Percentiles rank a stretch among this genome's conserved stretches.
These are phyloP conservation scores for Eupithecia dodoneata DNA, from an alignment of 2,888 invertebrate genomes.

Conservation along the genomic window DNA sequence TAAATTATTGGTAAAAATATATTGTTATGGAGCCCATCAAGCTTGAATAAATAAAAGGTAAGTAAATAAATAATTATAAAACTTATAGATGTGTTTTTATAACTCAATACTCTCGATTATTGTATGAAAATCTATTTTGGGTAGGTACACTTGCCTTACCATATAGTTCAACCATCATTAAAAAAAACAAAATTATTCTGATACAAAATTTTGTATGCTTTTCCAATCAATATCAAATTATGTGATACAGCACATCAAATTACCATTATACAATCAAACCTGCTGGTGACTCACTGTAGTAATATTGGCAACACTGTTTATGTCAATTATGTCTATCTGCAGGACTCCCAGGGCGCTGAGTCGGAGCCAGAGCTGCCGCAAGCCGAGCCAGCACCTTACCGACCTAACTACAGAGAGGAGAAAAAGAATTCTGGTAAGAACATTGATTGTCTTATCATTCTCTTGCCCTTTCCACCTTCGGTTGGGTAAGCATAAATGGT, in stretches of 20 bases:
- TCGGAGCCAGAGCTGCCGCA: conserved; percentile 79
- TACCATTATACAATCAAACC: neutral
- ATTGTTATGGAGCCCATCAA: neutral
- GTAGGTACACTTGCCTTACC: neutral
- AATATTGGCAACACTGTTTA: neutral
- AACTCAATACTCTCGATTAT: neutral
- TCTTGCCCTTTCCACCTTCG: neutral
- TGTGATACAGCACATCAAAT: neutral
- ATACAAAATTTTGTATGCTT: neutral
- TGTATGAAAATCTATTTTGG: neutral
- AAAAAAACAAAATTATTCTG: neutral
- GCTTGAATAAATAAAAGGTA: neutral
- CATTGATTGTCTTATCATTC: neutral
- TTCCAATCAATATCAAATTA: neutral
- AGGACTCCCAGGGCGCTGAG: conserved; percentile 76
- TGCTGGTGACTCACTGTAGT: neutral
- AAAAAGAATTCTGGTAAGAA: conserved; percentile 55
- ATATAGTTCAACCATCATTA: neutral
- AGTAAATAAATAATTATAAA: neutral
- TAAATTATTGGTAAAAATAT: neutral
- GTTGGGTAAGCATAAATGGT: neutral
- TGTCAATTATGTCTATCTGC: conserved; percentile 60
- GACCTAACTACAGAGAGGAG: conserved; percentile 49
- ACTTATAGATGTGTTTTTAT: no score
- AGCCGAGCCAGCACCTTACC: conserved; percentile 58